Evolutionary conservation across 2,888 invertebrate species (phyloP).

Genomic region (Ophioninae sp.): DNA sequence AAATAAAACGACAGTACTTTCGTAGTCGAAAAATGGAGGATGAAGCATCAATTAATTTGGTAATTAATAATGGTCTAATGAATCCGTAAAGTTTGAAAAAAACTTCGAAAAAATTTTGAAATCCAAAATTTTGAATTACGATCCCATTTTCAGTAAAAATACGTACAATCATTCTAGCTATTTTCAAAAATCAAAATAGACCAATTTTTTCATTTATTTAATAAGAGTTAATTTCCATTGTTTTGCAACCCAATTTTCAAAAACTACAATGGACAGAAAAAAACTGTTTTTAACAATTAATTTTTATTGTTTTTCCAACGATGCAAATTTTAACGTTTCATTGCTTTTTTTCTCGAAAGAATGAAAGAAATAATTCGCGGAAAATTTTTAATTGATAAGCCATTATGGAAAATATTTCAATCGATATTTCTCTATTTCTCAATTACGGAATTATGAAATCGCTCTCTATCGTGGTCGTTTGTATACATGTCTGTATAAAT

Average conservation of each 20-base stretch:
- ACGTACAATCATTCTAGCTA: too few relatives aligned
- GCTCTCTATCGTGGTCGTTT: slow-evolving; percentile 57
- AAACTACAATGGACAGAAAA: too few relatives aligned
- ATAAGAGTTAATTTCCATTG: too few relatives aligned
- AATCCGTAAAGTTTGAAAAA: not conserved
- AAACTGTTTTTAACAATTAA: too few relatives aligned
- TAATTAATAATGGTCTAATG: not conserved
- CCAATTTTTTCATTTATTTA: too few relatives aligned
- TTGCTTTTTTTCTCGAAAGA: not conserved
- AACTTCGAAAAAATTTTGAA: not conserved
- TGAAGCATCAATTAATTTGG: not conserved
- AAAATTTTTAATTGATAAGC: not conserved
- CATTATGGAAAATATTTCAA: not conserved
- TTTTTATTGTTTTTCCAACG: not conserved
- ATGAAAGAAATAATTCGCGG: too few relatives aligned
- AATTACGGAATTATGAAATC: slow-evolving; percentile 49
- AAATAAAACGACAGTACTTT: slow-evolving; percentile 1
- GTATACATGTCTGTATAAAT: slow-evolving; percentile 44
- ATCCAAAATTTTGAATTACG: too few relatives aligned
- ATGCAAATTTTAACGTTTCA: not conserved
- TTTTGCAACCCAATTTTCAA: too few relatives aligned
- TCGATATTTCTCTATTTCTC: slow-evolving; percentile 36
- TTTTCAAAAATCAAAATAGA: too few relatives aligned
- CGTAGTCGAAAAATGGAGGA: slow-evolving; percentile 26
- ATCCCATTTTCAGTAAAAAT: too few relatives aligned